A percentile compares a stretch with the other conserved stretches of the same genome.
Evolutionary conservation across 2,113 vertebrate genomes (phyloP).

Genomic region (Eulacestoma nigropectus): DNA sequence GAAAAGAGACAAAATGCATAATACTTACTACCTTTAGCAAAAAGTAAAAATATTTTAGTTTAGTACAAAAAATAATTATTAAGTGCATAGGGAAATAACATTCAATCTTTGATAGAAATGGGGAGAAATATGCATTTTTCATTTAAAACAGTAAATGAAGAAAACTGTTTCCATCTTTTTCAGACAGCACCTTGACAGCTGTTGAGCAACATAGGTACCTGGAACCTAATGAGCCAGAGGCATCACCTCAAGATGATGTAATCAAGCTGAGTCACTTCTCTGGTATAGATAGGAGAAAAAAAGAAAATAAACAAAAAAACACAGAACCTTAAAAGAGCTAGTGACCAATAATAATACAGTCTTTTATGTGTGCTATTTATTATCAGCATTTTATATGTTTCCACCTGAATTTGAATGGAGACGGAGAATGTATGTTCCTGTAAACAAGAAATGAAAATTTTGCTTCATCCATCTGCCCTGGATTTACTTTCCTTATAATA

Average conservation of each 20-base stretch:
- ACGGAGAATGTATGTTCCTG: not conserved
- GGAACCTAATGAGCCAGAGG: not conserved
- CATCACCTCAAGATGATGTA: not conserved
- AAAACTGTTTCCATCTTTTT: not conserved
- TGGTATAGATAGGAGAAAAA: not conserved
- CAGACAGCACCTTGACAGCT: not conserved
- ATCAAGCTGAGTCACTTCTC: not conserved
- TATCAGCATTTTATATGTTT: not conserved
- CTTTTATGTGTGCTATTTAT: rapidly evolving
- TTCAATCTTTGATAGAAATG: not conserved
- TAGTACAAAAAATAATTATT: not conserved
- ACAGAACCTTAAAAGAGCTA: not conserved
- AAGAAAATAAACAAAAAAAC: not conserved
- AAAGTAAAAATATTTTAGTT: not conserved
- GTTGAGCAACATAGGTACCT: not conserved
- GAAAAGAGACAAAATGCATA: not conserved
- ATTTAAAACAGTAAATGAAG: not conserved
- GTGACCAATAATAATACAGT: not conserved
- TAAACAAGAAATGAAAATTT: not conserved
- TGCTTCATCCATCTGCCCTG: not conserved
- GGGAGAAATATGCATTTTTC: not conserved
- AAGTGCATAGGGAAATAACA: not conserved
- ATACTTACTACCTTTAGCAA: not conserved
- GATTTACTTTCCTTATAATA: not conserved
- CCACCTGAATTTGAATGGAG: not conserved